Conservation (phyloP, 2,797 vertebrate species). For the Selene dorsalis region DNA sequence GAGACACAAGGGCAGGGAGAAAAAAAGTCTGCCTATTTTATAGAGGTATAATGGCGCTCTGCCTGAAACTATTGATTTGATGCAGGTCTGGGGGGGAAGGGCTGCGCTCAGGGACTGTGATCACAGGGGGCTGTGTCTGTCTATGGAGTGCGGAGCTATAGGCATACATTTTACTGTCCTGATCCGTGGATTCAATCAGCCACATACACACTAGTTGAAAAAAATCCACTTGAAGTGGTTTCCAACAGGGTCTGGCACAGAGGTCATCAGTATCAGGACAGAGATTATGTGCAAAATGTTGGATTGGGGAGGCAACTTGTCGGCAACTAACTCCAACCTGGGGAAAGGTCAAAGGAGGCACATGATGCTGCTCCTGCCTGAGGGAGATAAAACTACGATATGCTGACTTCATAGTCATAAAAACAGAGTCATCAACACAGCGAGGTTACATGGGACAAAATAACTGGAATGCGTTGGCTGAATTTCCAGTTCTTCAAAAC, state of each 20-base stretch:
- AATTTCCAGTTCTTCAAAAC: slow-evolving; percentile 58
- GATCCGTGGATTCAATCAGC: slow-evolving; percentile 46
- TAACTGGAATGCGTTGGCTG: slow-evolving; percentile 42
- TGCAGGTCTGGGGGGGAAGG: slow-evolving; percentile 32
- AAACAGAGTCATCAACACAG: slow-evolving; percentile 37
- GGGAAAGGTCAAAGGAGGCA: slow-evolving; percentile 5
- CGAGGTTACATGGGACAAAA: slow-evolving; percentile 46
- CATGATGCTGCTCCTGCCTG: background rate
- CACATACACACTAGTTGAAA: slow-evolving; percentile 41
- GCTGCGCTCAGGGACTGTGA: slow-evolving; percentile 22
- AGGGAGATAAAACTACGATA: slow-evolving; percentile 14
- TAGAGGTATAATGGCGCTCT: slow-evolving; percentile 31
- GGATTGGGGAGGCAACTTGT: slow-evolving; percentile 37
- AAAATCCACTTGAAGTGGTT: slow-evolving; percentile 42
- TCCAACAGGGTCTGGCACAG: slow-evolving; percentile 20
- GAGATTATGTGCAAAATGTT: slow-evolving; percentile 38
- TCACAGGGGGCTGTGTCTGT: slow-evolving; percentile 17
- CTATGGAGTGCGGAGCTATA: slow-evolving; percentile 35
- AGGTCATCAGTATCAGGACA: slow-evolving; percentile 51
- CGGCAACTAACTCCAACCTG: slow-evolving; percentile 38
- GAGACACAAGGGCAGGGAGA: background rate
- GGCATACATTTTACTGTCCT: slow-evolving; percentile 22
- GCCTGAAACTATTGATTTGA: slow-evolving; percentile 61
- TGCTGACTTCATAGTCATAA: background rate
- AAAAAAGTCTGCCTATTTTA: slow-evolving; percentile 10